Base-by-base conservation (phyloP, 2,113 vertebrate genomes). In the Percina caprodes region DNA sequence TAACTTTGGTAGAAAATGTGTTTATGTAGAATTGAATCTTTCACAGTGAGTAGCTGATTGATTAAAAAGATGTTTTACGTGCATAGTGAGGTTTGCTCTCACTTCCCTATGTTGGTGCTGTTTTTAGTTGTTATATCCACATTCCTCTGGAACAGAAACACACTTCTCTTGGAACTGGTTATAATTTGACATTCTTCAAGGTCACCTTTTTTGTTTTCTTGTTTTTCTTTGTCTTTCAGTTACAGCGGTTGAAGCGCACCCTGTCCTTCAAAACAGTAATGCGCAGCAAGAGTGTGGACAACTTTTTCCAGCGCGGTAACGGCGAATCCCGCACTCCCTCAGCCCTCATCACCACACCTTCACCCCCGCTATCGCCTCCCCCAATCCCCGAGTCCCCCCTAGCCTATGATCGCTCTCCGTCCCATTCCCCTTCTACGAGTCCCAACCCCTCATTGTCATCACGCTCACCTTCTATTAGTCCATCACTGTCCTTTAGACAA, bases 201-300 rank as follows among this genome's bases (percentile, higher is more conserved):
- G 8, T 59, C 23, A 21, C 39, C 12, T 1, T 13, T 42, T 52
- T 30, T 58, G 15, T 63, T 23, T 49, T n/a, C 26, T n/a, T 33
- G 3, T 61, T 49, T 55, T 67, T 26, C 16, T 67, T 63, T 84
- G 21, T 89, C n/a, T 73, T 88, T 2, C 88, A 98, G 97, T 91
- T 98, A 49, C 97, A 97, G 93, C 79, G 96, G 46, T 91, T 98
- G 89, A 97, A 96, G 89, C 96, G 97, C 42, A 97, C 97, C 0
- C 93, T 98, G 21, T 98, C 97, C 65, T 96, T 98, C 86, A 98
- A 96, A 88, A 96, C 96, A 1, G 95, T 97, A 81, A 96, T 97
- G 79, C 95, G 97, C 56, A 98, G 97, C 88, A 97, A 97, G 89
- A 98, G 97, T 1, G 74, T 97, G 59, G 97, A 98, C 92, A 98